A percentile compares a stretch with the other conserved stretches of the same genome.
Evolutionary conservation across 2,113 vertebrate genomes (phyloP).

Genomic region (Oryzias woworae): DNA sequence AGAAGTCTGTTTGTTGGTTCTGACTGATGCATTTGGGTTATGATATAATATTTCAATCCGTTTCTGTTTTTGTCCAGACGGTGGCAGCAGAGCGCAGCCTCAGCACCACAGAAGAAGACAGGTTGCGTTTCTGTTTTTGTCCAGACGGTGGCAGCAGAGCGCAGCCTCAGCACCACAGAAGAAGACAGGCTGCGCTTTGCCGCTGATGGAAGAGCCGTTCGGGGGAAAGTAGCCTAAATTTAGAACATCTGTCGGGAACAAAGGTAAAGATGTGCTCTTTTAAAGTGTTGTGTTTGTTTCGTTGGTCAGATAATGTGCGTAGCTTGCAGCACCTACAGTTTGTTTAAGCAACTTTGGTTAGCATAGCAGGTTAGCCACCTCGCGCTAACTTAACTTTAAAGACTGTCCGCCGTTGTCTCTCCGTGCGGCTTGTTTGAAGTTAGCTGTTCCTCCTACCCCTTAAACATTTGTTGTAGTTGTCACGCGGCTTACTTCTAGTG

Average conservation of each 20-base stretch:
- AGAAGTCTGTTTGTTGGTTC: too few relatives aligned
- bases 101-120: constrained; percentile 34
- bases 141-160: too few relatives aligned
- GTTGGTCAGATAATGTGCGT: accelerated
- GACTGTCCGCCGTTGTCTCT: too few relatives aligned
- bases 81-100: too few relatives aligned
- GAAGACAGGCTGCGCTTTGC: constrained; percentile 10
- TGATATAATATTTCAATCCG: too few relatives aligned
- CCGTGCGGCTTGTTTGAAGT: too few relatives aligned
- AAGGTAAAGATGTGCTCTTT: constrained; percentile 6
- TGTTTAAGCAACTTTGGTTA: background rate
- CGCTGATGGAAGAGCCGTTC: constrained; percentile 44
- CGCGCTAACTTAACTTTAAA: constrained; percentile 1
- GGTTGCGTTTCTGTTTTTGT: too few relatives aligned
- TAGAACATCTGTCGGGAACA: background rate
- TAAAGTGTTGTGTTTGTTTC: background rate
- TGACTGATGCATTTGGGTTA: too few relatives aligned
- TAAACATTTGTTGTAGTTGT: too few relatives aligned
- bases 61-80: too few relatives aligned
- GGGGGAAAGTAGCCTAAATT: background rate
- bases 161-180: constrained; percentile 6
- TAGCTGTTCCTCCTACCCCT: background rate
- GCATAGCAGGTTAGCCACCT: constrained; percentile 18
- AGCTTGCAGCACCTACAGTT: background rate
- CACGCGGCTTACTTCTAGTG: too few relatives aligned